Percentiles rank a stretch among this genome's conserved stretches.
These are phyloP conservation scores for Mactra quadrangularis DNA, from an alignment of 1,140 invertebrate species.

Conservation along the genomic window DNA sequence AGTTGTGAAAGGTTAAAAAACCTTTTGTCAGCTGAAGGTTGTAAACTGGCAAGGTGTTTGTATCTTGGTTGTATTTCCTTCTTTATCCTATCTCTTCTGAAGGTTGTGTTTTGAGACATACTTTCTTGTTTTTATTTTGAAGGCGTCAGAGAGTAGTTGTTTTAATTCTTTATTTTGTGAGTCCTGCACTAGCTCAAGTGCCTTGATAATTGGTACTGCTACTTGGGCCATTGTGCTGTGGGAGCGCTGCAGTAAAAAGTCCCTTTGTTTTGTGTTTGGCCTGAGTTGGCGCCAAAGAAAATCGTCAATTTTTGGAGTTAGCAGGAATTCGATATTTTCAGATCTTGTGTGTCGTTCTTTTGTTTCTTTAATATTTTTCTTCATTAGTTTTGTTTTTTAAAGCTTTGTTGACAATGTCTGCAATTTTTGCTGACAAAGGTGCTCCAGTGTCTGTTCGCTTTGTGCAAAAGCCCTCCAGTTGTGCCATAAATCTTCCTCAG, in stretches of 20 bases:
- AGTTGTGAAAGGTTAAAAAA: too few species aligned
- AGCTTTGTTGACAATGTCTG: background rate
- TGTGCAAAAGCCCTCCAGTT: background rate
- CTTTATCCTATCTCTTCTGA: too few species aligned
- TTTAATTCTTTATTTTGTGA: background rate
- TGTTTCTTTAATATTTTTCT: background rate
- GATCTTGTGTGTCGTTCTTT: constrained; percentile 14
- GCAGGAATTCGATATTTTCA: background rate
- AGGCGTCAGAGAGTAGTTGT: background rate
- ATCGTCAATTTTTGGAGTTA: constrained; percentile 15
- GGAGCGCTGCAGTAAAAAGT: constrained; percentile 4
- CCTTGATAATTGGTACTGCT: constrained; percentile 3
- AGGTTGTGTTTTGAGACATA: too few species aligned
- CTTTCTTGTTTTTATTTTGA: constrained; percentile 12
- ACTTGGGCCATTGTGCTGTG: background rate
- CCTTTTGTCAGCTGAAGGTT: too few species aligned
- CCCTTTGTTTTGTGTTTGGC: background rate
- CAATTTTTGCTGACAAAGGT: constrained; percentile 1
- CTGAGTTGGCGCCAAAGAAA: constrained; percentile 22
- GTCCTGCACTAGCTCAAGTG: constrained; percentile 1
- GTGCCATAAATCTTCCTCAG: background rate
- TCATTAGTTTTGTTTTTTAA: background rate
- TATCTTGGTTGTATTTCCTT: too few species aligned
- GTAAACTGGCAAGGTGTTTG: too few species aligned
- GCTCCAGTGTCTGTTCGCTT: background rate